These are phyloP conservation scores for Campoplex capitator DNA, from an alignment of 2,888 invertebrate genomes.

Conservation along the genomic window DNA sequence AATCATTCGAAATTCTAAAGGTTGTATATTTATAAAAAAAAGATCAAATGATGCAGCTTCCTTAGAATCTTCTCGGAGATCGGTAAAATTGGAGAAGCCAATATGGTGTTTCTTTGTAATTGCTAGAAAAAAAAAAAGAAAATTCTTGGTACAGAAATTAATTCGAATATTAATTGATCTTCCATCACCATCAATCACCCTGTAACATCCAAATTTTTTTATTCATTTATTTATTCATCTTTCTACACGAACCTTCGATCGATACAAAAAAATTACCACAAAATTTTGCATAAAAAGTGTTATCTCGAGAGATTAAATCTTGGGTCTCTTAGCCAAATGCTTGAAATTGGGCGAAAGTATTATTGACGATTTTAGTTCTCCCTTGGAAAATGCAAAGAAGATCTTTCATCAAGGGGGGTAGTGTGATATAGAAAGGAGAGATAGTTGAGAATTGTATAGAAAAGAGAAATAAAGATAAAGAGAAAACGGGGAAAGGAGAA, in stretches of 20 bases:
- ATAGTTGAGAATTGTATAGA: constrained; percentile 23
- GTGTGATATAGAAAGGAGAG: constrained; percentile 24
- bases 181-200: neutral
- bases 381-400: constrained; percentile 76
- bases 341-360: constrained; percentile 64
- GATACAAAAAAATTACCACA: constrained; percentile 13
- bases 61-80: neutral
- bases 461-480: constrained; percentile 55
- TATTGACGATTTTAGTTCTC: constrained; percentile 69
- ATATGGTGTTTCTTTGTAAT: too few species aligned
- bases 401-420: constrained; percentile 62
- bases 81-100: neutral
- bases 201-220: neutral
- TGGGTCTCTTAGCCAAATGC: constrained; percentile 20
- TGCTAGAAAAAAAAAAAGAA: neutral
- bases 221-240: neutral
- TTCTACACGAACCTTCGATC: neutral
- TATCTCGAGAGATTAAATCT: constrained; percentile 52
- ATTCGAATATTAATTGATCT: constrained; percentile 19
- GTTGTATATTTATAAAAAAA: neutral
- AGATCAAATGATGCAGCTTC: neutral
- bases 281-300: constrained; percentile 33
- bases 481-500: constrained; percentile 66
- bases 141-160: neutral
- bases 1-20: neutral